Evolutionary conservation across 2,797 vertebrate genomes (phyloP).

Genomic region (Sternarchorhynchus goeldii): DNA sequence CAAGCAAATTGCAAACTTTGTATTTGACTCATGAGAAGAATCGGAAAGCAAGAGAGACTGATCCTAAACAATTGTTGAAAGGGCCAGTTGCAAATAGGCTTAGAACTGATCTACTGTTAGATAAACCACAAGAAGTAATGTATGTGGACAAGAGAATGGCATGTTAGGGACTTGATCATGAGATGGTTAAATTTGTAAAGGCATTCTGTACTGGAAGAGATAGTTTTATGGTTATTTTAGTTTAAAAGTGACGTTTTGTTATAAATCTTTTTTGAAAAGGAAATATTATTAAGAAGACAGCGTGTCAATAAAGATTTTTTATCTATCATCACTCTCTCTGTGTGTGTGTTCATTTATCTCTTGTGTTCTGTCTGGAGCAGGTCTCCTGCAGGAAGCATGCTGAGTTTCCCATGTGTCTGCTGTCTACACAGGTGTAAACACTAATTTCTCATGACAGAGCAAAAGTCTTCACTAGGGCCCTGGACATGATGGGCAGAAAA

Average conservation of each 20-base stretch:
- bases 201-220: not conserved
- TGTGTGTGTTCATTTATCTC: constrained; percentile 20
- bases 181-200: not conserved
- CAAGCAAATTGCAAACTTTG: not conserved
- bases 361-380: constrained; percentile 46
- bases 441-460: constrained; percentile 73
- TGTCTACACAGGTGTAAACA: constrained; percentile 72
- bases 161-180: too few relatives aligned
- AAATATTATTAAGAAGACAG: not conserved
- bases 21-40: too few relatives aligned
- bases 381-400: constrained; percentile 62
- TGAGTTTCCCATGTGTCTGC: constrained; percentile 61
- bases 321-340: not conserved
- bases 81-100: not conserved
- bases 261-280: not conserved
- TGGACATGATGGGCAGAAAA: constrained; percentile 47
- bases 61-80: not conserved
- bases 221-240: not conserved
- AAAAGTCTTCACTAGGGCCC: constrained; percentile 58
- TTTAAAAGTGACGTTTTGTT: not conserved
- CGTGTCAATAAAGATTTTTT: not conserved
- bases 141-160: too few relatives aligned
- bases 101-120: too few relatives aligned
- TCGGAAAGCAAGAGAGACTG: not conserved
- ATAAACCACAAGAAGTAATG: too few relatives aligned